phyloP scores from a whole-genome alignment of 1,140 invertebrate species.

The Mercenaria mercenaria region DNA sequence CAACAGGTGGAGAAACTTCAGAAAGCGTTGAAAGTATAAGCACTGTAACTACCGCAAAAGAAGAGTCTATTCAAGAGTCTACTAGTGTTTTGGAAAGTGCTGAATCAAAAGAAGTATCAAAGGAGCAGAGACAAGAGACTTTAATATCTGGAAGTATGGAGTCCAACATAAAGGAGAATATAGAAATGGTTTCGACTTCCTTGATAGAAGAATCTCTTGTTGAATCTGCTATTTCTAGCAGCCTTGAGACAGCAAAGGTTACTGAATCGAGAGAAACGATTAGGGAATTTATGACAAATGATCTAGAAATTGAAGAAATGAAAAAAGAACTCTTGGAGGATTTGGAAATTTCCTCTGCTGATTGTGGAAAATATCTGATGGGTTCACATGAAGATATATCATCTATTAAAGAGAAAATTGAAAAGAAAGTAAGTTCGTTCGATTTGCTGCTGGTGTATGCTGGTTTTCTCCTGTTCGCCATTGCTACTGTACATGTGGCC shows the following conservation, averaged over 20 bases:
- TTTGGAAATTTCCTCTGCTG: constrained; percentile 27
- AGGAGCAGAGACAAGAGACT: constrained; percentile 6
- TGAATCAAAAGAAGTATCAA: too few relatives aligned
- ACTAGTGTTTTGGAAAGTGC: neutral
- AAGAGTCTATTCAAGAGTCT: neutral
- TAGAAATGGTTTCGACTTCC: neutral
- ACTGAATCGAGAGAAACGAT: constrained; percentile 45
- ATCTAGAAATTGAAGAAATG: constrained; percentile 52
- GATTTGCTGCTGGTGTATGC: neutral
- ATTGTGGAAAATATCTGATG: constrained; percentile 53
- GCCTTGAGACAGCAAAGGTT: constrained; percentile 29
- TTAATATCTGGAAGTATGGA: constrained; percentile 6
- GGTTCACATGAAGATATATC: constrained; percentile 48
- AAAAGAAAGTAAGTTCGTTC: constrained; percentile 17
- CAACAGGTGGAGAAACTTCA: neutral
- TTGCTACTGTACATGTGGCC: neutral
- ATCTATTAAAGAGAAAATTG: neutral
- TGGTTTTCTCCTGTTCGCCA: neutral
- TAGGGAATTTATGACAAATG: constrained; percentile 49
- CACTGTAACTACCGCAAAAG: neutral
- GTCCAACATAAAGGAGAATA: neutral
- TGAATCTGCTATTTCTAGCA: constrained; percentile 1
- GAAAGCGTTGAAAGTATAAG: neutral
- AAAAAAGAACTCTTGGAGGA: constrained; percentile 57
- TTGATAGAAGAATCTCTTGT: neutral